phyloP scores from a whole-genome alignment of 1,140 invertebrate species.

The Platorchestia sp. region DNA sequence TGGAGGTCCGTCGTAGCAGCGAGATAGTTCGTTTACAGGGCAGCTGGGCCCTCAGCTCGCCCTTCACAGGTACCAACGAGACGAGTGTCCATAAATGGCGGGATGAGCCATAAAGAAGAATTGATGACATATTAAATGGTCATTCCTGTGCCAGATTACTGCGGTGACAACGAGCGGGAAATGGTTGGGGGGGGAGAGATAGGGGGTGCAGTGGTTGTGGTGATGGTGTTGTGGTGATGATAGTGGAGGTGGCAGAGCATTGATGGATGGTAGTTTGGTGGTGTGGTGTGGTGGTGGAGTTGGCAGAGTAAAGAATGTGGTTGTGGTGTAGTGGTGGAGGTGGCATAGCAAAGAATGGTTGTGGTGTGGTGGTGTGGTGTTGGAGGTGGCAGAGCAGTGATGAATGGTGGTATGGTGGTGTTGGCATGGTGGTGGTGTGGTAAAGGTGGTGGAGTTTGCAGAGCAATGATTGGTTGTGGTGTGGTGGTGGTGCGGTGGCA shows the following conservation, averaged over 20 bases:
- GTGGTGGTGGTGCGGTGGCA: too few relatives aligned
- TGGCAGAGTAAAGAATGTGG: too few relatives aligned
- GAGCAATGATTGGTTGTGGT: not conserved
- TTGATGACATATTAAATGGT: slow-evolving; percentile 32
- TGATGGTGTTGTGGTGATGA: not conserved
- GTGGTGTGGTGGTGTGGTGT: not conserved
- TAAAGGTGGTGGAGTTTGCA: not conserved
- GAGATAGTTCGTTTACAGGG: too few relatives aligned
- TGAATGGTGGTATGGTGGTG: not conserved
- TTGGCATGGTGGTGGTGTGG: not conserved
- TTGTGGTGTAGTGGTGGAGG: too few relatives aligned
- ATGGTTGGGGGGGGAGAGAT: not conserved
- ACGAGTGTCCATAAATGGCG: slow-evolving; percentile 7
- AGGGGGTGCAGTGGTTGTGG: not conserved
- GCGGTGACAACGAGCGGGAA: not conserved
- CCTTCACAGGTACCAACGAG: not conserved
- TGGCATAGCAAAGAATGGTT: too few relatives aligned
- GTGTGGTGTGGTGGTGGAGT: not conserved
- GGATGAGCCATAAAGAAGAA: slow-evolving; percentile 34
- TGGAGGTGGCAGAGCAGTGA: not conserved
- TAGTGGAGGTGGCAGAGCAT: not conserved
- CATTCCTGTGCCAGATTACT: slow-evolving; percentile 4
- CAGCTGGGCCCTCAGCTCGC: not conserved
- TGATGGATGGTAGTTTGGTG: not conserved
- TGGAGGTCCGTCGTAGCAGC: too few relatives aligned